These are phyloP conservation scores for Crotophaga sulcirostris DNA, from an alignment of 2,113 vertebrate genomes.

Conservation along the genomic window DNA sequence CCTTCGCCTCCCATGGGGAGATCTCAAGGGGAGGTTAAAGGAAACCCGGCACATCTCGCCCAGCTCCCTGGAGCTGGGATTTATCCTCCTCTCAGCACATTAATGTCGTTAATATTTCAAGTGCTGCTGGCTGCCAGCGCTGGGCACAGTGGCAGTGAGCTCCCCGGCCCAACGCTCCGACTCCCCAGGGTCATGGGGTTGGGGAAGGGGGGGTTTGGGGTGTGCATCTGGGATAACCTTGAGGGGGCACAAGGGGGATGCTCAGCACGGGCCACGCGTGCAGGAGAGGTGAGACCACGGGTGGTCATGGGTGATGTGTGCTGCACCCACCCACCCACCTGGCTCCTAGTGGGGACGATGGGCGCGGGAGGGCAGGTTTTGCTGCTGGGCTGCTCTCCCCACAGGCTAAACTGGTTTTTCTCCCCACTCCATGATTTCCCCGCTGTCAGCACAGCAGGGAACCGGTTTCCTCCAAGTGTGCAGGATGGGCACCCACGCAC, in stretches of 20 bases:
- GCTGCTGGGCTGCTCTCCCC: not conserved
- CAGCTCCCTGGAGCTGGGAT: not conserved
- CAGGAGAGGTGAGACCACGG: rapidly evolving
- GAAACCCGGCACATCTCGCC: not conserved
- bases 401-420: conserved; percentile 52
- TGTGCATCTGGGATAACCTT: rapidly evolving
- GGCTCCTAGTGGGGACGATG: rapidly evolving
- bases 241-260: not conserved
- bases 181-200: not conserved
- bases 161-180: not conserved
- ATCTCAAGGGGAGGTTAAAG: not conserved
- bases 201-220: not conserved
- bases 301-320: rapidly evolving
- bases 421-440: not conserved
- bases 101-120: not conserved
- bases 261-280: not conserved
- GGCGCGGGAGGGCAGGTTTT: not conserved
- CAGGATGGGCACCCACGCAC: not conserved
- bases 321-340: not conserved
- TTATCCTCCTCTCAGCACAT: not conserved
- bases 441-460: not conserved
- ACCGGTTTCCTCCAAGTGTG: not conserved
- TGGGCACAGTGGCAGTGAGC: no score
- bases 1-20: not conserved
- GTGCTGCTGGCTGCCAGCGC: not conserved